Conservation (phyloP, 2,797 vertebrate genomes). For the Danio choprae region DNA sequence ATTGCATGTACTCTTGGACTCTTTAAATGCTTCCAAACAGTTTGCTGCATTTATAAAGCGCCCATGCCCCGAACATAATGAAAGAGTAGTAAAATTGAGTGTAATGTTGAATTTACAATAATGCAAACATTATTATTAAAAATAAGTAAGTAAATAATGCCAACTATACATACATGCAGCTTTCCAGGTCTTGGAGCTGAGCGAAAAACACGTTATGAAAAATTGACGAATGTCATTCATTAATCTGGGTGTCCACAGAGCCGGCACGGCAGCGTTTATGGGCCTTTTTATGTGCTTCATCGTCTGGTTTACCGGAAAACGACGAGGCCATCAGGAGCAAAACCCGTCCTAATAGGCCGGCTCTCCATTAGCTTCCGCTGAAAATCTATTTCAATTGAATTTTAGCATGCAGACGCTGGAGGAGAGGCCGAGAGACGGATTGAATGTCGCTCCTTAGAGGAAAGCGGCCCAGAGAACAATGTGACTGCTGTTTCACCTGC, state of each 20-base stretch:
- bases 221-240: constrained; percentile 32
- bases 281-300: constrained; percentile 19
- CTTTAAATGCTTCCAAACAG: no score
- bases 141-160: no score
- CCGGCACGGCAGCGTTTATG: constrained; percentile 11
- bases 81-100: no score
- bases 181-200: constrained; percentile 5
- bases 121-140: no score
- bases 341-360: constrained; percentile 23
- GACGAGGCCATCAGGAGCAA: constrained; percentile 27
- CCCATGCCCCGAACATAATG: no score
- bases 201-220: constrained; percentile 31
- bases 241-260: constrained; percentile 10
- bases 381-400: constrained; percentile 59
- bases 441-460: constrained; percentile 53
- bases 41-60: no score
- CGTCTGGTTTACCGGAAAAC: constrained; percentile 37
- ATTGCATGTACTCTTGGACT: no score
- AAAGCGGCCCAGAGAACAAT: constrained; percentile 56
- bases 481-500: constrained; percentile 59
- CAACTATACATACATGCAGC: no score
- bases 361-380: constrained; percentile 53
- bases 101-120: no score
- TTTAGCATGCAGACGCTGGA: constrained; percentile 27
- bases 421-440: constrained; percentile 42